A percentile compares a stretch with the other conserved stretches of the same genome.
These are phyloP conservation scores for Agrotis ipsilon DNA, from an alignment of 2,888 invertebrate genomes.

Conservation along the genomic window DNA sequence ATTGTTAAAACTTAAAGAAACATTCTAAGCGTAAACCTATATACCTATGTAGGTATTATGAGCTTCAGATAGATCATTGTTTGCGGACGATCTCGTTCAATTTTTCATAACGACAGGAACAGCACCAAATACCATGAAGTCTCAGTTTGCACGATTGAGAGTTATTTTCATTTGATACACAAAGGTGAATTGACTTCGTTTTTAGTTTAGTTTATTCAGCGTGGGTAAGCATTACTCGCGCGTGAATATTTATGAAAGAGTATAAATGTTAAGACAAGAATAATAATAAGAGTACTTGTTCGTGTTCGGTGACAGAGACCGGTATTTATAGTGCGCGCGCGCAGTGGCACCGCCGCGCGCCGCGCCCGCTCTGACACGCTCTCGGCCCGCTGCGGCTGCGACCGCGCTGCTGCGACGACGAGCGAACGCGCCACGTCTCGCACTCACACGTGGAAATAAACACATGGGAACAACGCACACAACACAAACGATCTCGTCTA, in stretches of 20 bases:
- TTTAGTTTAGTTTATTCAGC: conserved; percentile 20
- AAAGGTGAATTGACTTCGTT: not conserved
- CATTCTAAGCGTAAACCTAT: too few relatives aligned
- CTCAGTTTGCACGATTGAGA: not conserved
- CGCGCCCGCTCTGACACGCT: not conserved
- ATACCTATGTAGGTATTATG: too few relatives aligned
- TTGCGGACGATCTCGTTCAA: not conserved
- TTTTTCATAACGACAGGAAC: not conserved
- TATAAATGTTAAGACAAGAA: conserved; percentile 33
- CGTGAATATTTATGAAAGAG: conserved; percentile 39
- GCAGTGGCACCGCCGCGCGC: conserved; percentile 26
- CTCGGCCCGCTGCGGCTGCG: not conserved
- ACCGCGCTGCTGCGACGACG: not conserved
- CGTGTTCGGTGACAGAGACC: conserved; percentile 58
- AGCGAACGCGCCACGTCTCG: conserved; percentile 31
- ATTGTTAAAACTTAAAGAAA: too few relatives aligned
- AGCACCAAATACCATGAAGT: conserved; percentile 4
- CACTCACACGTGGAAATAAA: conserved; percentile 58
- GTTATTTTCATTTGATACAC: not conserved
- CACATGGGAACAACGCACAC: conserved; percentile 64
- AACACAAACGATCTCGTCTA: conserved; percentile 72
- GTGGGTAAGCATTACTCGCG: not conserved
- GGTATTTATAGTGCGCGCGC: conserved; percentile 58
- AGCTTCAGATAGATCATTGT: too few relatives aligned
- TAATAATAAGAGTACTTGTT: conserved; percentile 61